Percentiles rank a stretch among this genome's conserved stretches.
These are phyloP conservation scores for Chymomyza caudatula DNA, from an alignment of 2,888 invertebrate species.

Conservation along the genomic window DNA sequence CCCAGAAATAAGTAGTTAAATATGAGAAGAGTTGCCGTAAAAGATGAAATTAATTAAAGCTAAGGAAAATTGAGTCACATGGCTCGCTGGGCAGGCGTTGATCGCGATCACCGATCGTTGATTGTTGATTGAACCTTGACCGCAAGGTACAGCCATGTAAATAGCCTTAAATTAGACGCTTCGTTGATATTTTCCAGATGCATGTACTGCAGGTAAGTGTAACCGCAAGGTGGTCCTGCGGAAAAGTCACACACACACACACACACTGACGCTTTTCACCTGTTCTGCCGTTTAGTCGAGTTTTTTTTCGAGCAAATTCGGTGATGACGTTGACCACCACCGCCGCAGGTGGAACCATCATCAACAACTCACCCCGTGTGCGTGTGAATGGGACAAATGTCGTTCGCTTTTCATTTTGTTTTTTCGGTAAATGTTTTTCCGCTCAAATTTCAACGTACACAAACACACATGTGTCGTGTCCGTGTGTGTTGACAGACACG, in stretches of 20 bases:
- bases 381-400: constrained; percentile 64
- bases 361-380: constrained; percentile 31
- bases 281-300: constrained; percentile 18
- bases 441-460: constrained; percentile 16
- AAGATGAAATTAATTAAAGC: constrained; percentile 9
- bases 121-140: background rate
- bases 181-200: constrained; percentile 21
- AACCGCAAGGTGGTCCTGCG: background rate
- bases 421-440: constrained; percentile 13
- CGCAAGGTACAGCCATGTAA: constrained; percentile 28
- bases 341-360: background rate
- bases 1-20: constrained; percentile 4
- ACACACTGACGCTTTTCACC: constrained; percentile 3
- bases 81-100: background rate
- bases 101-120: background rate
- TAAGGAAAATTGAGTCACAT: background rate
- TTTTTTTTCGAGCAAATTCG: background rate
- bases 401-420: background rate
- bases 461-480: background rate
- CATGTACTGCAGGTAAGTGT: background rate
- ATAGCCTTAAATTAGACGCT: constrained; percentile 47
- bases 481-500: constrained; percentile 1
- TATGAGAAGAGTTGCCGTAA: background rate
- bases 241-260: background rate
- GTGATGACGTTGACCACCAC: background rate